phyloP scores from a whole-genome alignment of 2,113 vertebrate species.

The Phycodurus eques region DNA sequence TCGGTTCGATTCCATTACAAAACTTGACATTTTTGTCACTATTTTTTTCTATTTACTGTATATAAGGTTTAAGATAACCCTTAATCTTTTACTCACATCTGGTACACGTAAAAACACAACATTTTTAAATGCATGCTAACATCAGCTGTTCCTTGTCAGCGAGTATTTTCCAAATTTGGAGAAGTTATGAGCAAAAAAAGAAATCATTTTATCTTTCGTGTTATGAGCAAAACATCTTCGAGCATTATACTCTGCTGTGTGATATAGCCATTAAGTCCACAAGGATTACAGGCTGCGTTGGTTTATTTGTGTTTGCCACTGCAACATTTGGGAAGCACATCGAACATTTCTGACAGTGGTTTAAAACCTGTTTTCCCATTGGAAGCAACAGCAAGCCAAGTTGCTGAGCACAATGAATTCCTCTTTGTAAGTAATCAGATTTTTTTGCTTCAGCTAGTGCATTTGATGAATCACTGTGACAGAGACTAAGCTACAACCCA shows the following conservation, averaged over 20 bases:
- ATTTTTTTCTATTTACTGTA: no score
- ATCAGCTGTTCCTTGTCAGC: no score
- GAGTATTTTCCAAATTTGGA: no score
- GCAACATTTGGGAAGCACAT: slow-evolving; percentile 2
- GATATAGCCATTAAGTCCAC: neutral
- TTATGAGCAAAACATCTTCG: no score
- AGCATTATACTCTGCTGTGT: neutral
- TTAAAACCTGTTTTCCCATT: neutral
- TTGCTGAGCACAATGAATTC: slow-evolving; percentile 1
- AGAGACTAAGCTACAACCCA: slow-evolving; percentile 15
- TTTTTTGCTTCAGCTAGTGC: slow-evolving; percentile 4
- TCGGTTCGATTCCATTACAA: no score
- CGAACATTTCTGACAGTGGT: neutral
- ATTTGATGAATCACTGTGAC: slow-evolving; percentile 47
- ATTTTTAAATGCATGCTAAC: no score
- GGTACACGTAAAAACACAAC: no score
- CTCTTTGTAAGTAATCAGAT: slow-evolving; percentile 14
- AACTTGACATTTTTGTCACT: no score
- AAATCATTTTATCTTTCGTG: no score
- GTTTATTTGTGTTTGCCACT: neutral
- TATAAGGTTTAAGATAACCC: no score
- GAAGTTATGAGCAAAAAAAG: no score
- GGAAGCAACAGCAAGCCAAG: neutral
- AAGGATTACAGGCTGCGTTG: neutral
- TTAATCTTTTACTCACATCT: no score